A percentile compares a stretch with the other conserved stretches of the same genome.
phyloP scores from a whole-genome alignment of 37 sponge, comb jelly and placozoan species.

The Eunapius fragilis region DNA sequence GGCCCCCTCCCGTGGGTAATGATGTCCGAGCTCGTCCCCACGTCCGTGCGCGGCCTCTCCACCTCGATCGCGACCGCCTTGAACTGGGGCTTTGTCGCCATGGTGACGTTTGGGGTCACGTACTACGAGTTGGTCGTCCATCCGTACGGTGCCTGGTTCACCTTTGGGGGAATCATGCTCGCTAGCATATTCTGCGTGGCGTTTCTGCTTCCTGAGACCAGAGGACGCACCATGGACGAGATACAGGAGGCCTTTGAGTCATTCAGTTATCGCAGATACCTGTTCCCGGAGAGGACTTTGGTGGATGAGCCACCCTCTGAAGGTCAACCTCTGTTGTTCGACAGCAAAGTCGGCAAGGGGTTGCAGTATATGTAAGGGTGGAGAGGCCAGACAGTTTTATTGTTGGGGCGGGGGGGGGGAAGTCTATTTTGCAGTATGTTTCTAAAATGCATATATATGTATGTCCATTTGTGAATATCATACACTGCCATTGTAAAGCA shows the following conservation, averaged over 20 bases:
- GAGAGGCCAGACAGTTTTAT: not conserved
- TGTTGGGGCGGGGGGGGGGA: too few relatives aligned
- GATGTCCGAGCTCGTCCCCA: slow-evolving; percentile 47
- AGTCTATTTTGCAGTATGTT: too few relatives aligned
- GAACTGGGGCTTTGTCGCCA: slow-evolving; percentile 2
- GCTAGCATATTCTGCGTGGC: slow-evolving; percentile 40
- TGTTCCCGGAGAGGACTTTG: not conserved
- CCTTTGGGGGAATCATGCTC: slow-evolving; percentile 21
- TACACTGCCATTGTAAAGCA: too few relatives aligned
- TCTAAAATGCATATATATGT: too few relatives aligned
- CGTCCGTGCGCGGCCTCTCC: slow-evolving; percentile 25
- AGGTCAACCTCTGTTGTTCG: not conserved
- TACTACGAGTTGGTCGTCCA: not conserved
- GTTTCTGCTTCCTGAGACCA: slow-evolving; percentile 72
- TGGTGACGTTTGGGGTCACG: slow-evolving; percentile 24
- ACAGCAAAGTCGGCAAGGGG: not conserved
- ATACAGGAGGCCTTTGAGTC: slow-evolving; percentile 66
- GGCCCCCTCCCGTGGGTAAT: slow-evolving; percentile 62
- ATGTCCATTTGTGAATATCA: too few relatives aligned
- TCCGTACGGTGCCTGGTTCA: slow-evolving; percentile 25
- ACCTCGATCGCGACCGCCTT: slow-evolving; percentile 26
- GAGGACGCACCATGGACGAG: slow-evolving; percentile 73
- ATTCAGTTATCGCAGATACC: not conserved
- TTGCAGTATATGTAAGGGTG: not conserved
- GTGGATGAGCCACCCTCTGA: not conserved